phyloP scores from a whole-genome alignment of 2,888 invertebrate species.

The Anoncus sp. region DNA sequence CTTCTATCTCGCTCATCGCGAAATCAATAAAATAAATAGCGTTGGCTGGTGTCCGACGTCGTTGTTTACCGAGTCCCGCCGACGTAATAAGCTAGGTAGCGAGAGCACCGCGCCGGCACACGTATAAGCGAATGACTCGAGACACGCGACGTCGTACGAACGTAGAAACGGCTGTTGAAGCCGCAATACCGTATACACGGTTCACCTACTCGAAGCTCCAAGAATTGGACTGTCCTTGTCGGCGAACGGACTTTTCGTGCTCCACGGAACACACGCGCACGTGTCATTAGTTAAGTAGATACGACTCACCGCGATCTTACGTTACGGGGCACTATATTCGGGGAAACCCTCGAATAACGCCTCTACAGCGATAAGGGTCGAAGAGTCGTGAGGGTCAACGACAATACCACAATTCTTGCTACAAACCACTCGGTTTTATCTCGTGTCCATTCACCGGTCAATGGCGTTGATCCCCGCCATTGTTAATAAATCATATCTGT shows the following conservation, averaged over 20 bases:
- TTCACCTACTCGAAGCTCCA: neutral
- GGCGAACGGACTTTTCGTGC: conserved; percentile 30
- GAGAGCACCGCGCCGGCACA: conserved; percentile 34
- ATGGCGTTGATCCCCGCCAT: conserved; percentile 55
- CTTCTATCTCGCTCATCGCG: conserved; percentile 35
- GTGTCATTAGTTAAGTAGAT: conserved; percentile 40
- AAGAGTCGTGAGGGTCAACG: conserved; percentile 38
- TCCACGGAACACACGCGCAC: conserved; percentile 21
- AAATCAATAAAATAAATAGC: conserved; percentile 73
- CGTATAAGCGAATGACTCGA: conserved; percentile 66
- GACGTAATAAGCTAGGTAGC: conserved; percentile 65
- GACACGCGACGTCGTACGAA: conserved; percentile 64
- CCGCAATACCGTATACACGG: neutral
- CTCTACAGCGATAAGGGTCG: conserved; percentile 36
- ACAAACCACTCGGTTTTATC: conserved; percentile 44
- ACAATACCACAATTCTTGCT: conserved; percentile 12
- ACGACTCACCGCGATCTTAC: neutral
- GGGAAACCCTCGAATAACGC: conserved; percentile 48
- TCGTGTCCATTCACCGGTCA: conserved; percentile 19
- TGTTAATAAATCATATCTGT: conserved; percentile 47
- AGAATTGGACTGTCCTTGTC: neutral
- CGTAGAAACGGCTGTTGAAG: conserved; percentile 19
- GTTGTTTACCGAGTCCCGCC: conserved; percentile 62
- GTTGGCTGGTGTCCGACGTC: conserved; percentile 48
- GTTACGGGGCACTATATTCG: conserved; percentile 7